A percentile compares a stretch with the other conserved stretches of the same genome.
These are phyloP conservation scores for Melikaiella ostensackeni DNA, from an alignment of 2,888 invertebrate species.

Conservation along the genomic window DNA sequence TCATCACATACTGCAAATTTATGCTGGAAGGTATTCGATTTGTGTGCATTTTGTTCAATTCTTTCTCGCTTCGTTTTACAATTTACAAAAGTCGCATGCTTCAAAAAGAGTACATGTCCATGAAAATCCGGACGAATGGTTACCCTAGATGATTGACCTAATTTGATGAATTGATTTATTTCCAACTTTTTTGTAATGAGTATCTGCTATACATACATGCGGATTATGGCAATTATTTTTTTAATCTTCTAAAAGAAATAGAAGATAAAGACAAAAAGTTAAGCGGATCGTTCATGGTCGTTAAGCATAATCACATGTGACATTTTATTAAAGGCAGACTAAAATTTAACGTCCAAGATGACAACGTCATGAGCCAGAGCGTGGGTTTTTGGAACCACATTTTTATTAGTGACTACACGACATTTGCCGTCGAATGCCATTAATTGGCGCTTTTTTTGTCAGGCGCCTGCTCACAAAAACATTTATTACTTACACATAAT, in stretches of 20 bases:
- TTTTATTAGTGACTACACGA: constrained; percentile 41
- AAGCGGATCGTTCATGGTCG: constrained; percentile 14
- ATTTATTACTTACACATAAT: constrained; percentile 40
- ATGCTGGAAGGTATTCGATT: too few species aligned
- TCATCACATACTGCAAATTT: too few species aligned
- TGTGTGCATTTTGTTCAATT: too few species aligned
- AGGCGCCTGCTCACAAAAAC: constrained; percentile 32
- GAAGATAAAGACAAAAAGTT: not conserved
- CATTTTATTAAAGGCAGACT: constrained; percentile 36
- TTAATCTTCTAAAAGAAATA: not conserved
- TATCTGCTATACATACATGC: not conserved
- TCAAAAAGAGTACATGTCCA: too few species aligned
- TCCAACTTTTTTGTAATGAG: too few species aligned
- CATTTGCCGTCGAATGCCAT: constrained; percentile 41
- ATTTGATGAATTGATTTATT: too few species aligned
- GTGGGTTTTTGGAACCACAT: constrained; percentile 39
- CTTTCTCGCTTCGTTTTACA: too few species aligned
- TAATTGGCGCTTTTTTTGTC: constrained; percentile 23
- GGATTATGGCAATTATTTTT: not conserved
- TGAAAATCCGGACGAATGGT: too few species aligned
- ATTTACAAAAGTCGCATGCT: too few species aligned
- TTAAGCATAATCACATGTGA: constrained; percentile 31
- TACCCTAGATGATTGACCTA: too few species aligned
- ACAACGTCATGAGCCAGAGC: constrained; percentile 35
- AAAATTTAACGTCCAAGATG: constrained; percentile 25